phyloP scores from a whole-genome alignment of 2,888 invertebrate species.

The Syrista parreyssii region DNA sequence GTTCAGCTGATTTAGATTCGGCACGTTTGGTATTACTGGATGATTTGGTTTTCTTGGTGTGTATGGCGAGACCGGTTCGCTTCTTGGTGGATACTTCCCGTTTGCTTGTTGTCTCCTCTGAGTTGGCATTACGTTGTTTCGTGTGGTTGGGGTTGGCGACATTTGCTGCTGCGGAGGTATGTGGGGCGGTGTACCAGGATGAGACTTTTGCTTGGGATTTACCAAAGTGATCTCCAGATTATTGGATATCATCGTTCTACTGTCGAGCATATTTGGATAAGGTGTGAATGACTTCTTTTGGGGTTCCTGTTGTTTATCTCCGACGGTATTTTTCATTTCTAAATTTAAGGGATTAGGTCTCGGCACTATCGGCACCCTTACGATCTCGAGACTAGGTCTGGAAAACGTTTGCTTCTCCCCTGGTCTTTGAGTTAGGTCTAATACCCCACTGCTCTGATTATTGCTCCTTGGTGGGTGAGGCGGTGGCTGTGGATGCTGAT shows the following conservation, averaged over 20 bases:
- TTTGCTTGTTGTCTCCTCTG: constrained; percentile 62
- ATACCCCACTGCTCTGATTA: constrained; percentile 68
- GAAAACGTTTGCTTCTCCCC: constrained; percentile 61
- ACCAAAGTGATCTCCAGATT: constrained; percentile 78
- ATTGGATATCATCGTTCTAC: constrained; percentile 72
- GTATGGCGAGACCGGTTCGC: constrained; percentile 62
- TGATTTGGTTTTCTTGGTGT: constrained; percentile 55
- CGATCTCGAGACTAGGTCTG: constrained; percentile 70
- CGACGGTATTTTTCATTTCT: constrained; percentile 64
- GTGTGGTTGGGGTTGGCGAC: constrained; percentile 35
- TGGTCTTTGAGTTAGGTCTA: constrained; percentile 74
- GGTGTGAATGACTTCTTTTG: constrained; percentile 42
- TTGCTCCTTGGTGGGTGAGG: constrained; percentile 22
- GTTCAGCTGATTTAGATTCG: constrained; percentile 58
- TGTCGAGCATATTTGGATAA: constrained; percentile 64
- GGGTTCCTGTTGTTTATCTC: constrained; percentile 35
- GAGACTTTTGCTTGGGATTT: constrained; percentile 65
- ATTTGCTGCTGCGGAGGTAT: constrained; percentile 23
- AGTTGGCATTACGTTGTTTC: constrained; percentile 23
- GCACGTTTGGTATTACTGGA: constrained; percentile 62
- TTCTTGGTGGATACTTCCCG: constrained; percentile 69
- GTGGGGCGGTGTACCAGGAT: constrained; percentile 27
- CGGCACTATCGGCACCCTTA: constrained; percentile 69
- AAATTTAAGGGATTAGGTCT: constrained; percentile 66
- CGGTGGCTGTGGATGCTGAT: constrained; percentile 20